Conservation (phyloP, 2,113 vertebrate species). For the Diphyllodes magnificus region DNA sequence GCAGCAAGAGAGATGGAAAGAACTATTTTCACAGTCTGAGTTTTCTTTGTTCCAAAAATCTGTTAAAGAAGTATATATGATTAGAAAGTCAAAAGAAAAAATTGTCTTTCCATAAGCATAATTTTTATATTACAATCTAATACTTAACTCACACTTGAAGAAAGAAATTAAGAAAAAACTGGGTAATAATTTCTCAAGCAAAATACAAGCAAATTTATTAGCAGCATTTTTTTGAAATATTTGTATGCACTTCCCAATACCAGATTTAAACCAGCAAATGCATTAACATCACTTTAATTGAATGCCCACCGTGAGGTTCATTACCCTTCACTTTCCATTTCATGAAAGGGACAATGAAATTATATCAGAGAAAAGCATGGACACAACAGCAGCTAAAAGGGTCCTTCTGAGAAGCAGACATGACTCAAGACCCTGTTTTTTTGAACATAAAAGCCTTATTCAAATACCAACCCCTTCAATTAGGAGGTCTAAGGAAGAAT, state of each 20-base stretch:
- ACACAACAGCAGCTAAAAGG: background rate
- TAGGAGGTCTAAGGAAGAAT: background rate
- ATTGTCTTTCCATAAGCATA: background rate
- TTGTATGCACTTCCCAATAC: background rate
- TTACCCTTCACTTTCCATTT: background rate
- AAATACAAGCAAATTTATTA: background rate
- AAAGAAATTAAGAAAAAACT: background rate
- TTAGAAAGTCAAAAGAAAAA: background rate
- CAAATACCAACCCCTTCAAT: background rate
- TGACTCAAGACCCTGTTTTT: background rate
- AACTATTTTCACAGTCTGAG: constrained; percentile 70
- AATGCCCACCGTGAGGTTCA: background rate
- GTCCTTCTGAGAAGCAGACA: background rate
- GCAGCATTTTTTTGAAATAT: background rate
- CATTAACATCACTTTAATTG: background rate
- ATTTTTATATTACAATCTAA: background rate
- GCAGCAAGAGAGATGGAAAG: constrained; percentile 82
- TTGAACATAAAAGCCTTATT: background rate
- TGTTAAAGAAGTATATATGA: background rate
- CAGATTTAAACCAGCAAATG: background rate
- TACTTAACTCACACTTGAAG: background rate
- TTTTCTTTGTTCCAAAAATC: constrained; percentile 79
- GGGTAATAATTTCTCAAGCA: background rate
- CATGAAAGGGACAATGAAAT: background rate
- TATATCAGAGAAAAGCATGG: background rate